Percentiles rank a stretch among this genome's conserved stretches.
These are phyloP conservation scores for Fistularia commersonii DNA, from an alignment of 2,797 vertebrate genomes.

Conservation along the genomic window DNA sequence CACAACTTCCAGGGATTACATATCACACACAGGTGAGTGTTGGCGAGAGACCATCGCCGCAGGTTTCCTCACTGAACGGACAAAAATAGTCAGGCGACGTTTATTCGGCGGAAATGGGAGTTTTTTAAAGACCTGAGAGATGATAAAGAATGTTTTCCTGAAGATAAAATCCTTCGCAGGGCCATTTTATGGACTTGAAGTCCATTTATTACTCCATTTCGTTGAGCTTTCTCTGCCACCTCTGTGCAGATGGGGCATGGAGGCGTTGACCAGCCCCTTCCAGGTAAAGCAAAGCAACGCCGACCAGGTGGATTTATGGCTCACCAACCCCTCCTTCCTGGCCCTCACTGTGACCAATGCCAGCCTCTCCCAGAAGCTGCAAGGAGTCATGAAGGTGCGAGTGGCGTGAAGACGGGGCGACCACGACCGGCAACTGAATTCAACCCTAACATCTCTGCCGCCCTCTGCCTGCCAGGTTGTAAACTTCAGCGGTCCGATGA, in stretches of 20 bases:
- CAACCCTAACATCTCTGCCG: constrained; percentile 25
- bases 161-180: no score
- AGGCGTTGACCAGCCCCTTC: constrained; percentile 77
- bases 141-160: no score
- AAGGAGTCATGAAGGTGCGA: constrained; percentile 82
- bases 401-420: no score
- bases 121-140: no score
- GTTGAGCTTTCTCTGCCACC: no score
- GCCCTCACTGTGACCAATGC: constrained; percentile 80
- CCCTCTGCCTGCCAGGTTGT: constrained; percentile 75
- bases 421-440: background rate
- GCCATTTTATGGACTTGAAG: no score
- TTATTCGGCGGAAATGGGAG: no score
- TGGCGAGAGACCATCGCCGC: no score
- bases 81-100: no score
- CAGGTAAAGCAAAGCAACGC: constrained; percentile 78
- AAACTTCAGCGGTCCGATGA: constrained; percentile 82
- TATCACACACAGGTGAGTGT: constrained; percentile 75
- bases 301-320: constrained; percentile 87
- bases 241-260: constrained; percentile 31
- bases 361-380: constrained; percentile 77
- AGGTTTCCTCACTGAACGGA: background rate
- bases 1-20: constrained; percentile 79
- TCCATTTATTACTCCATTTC: no score
- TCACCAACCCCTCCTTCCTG: constrained; percentile 79